A percentile compares a stretch with the other conserved stretches of the same genome.
phyloP scores from a whole-genome alignment of 1,140 invertebrate genomes.

The Drosophila nasuta region DNA sequence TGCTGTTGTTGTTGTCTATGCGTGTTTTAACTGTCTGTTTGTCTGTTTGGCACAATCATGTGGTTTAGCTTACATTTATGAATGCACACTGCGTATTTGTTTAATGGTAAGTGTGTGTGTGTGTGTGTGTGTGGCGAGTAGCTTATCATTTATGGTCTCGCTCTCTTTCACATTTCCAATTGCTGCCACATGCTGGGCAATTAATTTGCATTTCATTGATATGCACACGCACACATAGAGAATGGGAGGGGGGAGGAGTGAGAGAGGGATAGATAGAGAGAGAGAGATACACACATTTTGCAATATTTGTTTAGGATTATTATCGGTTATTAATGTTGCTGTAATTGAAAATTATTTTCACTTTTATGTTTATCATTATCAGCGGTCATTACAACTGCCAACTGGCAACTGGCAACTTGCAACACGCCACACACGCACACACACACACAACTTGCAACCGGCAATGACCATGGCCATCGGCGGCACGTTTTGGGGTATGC shows the following conservation, averaged over 20 bases:
- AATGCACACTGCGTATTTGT: constrained; percentile 56
- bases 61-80: constrained; percentile 71
- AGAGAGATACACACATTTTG: constrained; percentile 18
- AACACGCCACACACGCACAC: background rate
- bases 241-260: background rate
- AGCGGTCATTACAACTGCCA: constrained; percentile 53
- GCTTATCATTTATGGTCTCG: constrained; percentile 51
- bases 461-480: constrained; percentile 8
- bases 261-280: background rate
- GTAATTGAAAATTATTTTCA: constrained; percentile 84
- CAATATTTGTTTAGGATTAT: constrained; percentile 82
- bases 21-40: background rate
- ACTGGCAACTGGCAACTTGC: constrained; percentile 26
- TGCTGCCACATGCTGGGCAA: constrained; percentile 70
- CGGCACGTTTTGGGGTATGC: constrained; percentile 1
- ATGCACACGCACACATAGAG: constrained; percentile 61
- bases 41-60: constrained; percentile 43
- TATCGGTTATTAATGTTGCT: constrained; percentile 83
- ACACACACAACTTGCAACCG: constrained; percentile 11
- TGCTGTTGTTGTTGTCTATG: background rate
- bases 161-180: constrained; percentile 59
- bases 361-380: constrained; percentile 82
- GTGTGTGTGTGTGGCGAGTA: no score
- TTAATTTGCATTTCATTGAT: constrained; percentile 84
- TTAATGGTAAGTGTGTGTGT: constrained; percentile 22